phyloP scores from a whole-genome alignment of 2,797 vertebrate genomes.

The Scolopax bukidnonensis region DNA sequence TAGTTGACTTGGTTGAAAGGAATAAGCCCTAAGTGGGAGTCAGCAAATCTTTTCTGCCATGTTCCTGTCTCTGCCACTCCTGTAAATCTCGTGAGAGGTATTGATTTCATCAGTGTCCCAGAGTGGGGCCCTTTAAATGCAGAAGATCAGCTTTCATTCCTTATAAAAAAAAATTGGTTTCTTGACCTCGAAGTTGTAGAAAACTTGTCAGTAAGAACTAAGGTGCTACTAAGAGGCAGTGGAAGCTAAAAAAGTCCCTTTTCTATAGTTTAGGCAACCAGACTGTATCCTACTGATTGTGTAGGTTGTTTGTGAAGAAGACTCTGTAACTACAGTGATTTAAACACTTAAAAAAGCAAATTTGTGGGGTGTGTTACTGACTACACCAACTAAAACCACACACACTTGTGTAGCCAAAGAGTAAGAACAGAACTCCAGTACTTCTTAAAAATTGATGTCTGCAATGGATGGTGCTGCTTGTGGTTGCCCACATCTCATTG shows the following conservation, averaged over 20 bases:
- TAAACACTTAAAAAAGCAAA: background rate
- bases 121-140: background rate
- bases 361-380: background rate
- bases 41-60: background rate
- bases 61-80: background rate
- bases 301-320: background rate
- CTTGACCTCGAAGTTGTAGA: background rate
- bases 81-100: background rate
- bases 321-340: background rate
- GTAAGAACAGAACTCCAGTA: background rate
- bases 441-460: background rate
- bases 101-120: background rate
- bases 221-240: background rate
- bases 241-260: background rate
- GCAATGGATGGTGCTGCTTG: background rate
- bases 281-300: background rate
- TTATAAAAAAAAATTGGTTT: background rate
- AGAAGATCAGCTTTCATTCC: background rate
- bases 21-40: background rate
- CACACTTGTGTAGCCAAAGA: accelerated
- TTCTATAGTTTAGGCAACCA: background rate
- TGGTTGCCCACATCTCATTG: background rate
- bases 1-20: background rate
- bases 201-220: background rate
- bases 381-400: background rate